Evolutionary conservation across 2,888 invertebrate species (phyloP).

Genomic region (Dolichopus griseipennis): DNA sequence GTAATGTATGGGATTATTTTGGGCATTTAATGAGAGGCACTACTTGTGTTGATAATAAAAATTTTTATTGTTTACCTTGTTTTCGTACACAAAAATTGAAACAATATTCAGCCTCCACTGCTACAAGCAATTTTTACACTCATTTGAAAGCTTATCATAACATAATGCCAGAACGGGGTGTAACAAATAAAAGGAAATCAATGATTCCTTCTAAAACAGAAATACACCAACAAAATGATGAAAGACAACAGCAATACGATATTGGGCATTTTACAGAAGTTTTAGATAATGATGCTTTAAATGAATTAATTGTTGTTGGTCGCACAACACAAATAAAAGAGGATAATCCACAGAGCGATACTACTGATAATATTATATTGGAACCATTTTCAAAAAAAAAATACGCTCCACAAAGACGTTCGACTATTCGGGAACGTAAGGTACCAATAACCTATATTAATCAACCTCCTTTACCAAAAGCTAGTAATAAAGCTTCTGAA

Average conservation of each 20-base stretch:
- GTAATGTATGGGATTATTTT: constrained; percentile 11
- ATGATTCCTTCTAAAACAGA: not conserved
- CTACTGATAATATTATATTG: not conserved
- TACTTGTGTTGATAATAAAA: constrained; percentile 7
- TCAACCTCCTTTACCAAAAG: not conserved
- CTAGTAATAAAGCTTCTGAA: not conserved
- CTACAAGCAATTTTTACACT: constrained; percentile 9
- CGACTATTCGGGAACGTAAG: not conserved
- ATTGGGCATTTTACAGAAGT: not conserved
- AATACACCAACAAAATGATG: not conserved
- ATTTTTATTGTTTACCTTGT: constrained; percentile 11
- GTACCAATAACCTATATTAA: not conserved
- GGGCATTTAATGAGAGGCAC: constrained; percentile 5
- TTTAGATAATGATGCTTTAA: not conserved
- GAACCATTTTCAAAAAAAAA: not conserved
- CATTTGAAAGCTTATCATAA: constrained; percentile 7
- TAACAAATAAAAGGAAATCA: not conserved
- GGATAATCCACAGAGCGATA: not conserved
- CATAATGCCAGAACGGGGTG: constrained; percentile 2
- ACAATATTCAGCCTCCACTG: constrained; percentile 7
- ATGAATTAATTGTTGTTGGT: not conserved
- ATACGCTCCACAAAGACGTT: not conserved
- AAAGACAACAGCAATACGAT: not conserved
- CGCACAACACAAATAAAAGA: not conserved
- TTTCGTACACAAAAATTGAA: constrained; percentile 2